These are phyloP conservation scores for Sternarchorhynchus goeldii DNA, from an alignment of 2,797 vertebrate genomes.

Conservation along the genomic window DNA sequence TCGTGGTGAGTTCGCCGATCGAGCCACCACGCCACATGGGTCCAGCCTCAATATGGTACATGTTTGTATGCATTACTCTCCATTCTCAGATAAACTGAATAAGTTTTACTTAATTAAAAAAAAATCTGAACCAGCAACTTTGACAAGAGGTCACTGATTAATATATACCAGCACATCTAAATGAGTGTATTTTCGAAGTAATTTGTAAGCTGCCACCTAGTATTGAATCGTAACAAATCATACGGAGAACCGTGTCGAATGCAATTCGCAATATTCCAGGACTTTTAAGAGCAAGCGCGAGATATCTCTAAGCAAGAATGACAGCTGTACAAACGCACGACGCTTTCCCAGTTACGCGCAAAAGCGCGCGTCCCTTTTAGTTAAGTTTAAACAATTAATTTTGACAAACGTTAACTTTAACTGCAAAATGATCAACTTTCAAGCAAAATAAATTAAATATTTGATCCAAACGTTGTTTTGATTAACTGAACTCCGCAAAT, in stretches of 20 bases:
- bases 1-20: background rate
- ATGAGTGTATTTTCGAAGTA: background rate
- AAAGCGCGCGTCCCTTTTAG: conserved; percentile 61
- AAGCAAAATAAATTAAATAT: background rate
- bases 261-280: background rate
- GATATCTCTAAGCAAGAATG: conserved; percentile 64
- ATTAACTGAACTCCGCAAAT: too few species aligned
- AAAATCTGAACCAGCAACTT: background rate
- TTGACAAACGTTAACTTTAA: background rate
- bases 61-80: background rate
- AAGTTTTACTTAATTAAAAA: background rate
- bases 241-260: background rate
- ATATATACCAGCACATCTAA: too few species aligned
- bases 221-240: too few species aligned
- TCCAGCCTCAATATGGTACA: background rate
- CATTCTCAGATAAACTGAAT: background rate
- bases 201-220: too few species aligned
- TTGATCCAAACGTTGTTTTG: too few species aligned
- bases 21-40: conserved; percentile 27
- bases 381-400: too few species aligned
- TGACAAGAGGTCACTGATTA: background rate
- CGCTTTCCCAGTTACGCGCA: conserved; percentile 67
- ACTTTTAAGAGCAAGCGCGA: conserved; percentile 12
- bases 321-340: conserved; percentile 67
- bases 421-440: background rate